Evolutionary conservation across 1,140 invertebrate species (phyloP).

Genomic region (Drosophila setifemur): DNA sequence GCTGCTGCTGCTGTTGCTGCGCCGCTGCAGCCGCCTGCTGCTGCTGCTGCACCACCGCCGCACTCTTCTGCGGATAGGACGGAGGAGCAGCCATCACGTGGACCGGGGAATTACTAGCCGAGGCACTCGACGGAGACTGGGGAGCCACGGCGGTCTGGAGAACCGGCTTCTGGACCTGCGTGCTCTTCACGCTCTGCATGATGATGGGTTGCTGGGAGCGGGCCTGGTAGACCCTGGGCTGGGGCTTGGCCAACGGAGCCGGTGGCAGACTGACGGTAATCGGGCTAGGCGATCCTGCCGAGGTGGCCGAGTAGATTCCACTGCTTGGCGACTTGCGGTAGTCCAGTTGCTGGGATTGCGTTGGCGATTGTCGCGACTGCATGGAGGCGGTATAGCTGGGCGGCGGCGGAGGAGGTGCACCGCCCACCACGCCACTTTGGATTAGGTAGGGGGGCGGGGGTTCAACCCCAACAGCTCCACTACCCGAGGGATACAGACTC

Average conservation of each 20-base stretch:
- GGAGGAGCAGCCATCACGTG: conserved; percentile 86
- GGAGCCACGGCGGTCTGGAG: conserved; percentile 96
- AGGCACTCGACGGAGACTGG: conserved; percentile 86
- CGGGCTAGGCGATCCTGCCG: conserved; percentile 89
- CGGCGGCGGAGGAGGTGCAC: conserved; percentile 64
- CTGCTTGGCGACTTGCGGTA: conserved; percentile 88
- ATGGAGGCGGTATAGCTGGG: conserved; percentile 93
- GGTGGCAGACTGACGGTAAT: conserved; percentile 87
- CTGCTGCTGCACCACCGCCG: conserved; percentile 84
- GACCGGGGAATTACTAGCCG: conserved; percentile 83
- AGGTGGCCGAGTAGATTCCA: conserved; percentile 90
- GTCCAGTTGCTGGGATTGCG: conserved; percentile 88
- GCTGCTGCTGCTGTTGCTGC: conserved; percentile 85
- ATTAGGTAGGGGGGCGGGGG: conserved; percentile 86
- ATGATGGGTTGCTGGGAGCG: conserved; percentile 95
- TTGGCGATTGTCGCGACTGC: conserved; percentile 93
- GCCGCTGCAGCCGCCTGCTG: conserved; percentile 82
- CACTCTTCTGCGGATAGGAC: conserved; percentile 86
- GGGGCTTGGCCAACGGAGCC: conserved; percentile 86
- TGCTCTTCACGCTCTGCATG: conserved; percentile 97
- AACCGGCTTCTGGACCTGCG: conserved; percentile 96
- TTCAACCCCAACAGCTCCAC: conserved; percentile 88
- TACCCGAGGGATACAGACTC: conserved; percentile 88
- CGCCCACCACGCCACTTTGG: conserved; percentile 87
- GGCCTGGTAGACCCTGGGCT: conserved; percentile 88